These are phyloP conservation scores for Watsonalla binaria DNA, from an alignment of 2,888 invertebrate genomes.

Conservation along the genomic window DNA sequence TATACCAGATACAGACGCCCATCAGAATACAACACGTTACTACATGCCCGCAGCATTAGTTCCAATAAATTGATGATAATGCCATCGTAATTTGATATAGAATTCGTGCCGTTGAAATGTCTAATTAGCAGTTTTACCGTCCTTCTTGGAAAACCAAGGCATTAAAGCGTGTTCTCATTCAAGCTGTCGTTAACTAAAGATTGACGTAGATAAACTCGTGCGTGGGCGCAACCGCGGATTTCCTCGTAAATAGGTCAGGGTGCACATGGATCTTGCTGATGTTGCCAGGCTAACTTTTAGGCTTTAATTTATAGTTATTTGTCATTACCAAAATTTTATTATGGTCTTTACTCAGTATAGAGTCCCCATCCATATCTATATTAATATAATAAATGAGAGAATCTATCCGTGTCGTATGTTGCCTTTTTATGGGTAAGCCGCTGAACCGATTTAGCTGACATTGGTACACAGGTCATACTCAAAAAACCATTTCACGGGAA, in stretches of 20 bases:
- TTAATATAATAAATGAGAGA: too few species aligned
- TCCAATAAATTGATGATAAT: not conserved
- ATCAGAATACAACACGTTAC: not conserved
- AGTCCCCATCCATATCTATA: too few species aligned
- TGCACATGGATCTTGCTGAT: slow-evolving; percentile 34
- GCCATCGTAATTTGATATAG: not conserved
- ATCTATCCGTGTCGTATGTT: too few species aligned
- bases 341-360: not conserved
- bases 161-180: slow-evolving; percentile 31
- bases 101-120: slow-evolving; percentile 13
- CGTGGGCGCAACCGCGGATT: slow-evolving; percentile 64
- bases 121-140: slow-evolving; percentile 21
- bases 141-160: slow-evolving; percentile 35
- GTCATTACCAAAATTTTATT: too few species aligned
- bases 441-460: too few species aligned
- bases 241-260: slow-evolving; percentile 68
- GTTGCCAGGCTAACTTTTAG: slow-evolving; percentile 9
- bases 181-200: slow-evolving; percentile 35
- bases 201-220: slow-evolving; percentile 46
- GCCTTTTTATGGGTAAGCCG: too few species aligned
- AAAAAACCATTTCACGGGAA: too few species aligned
- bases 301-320: too few species aligned
- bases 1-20: not conserved
- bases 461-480: too few species aligned
- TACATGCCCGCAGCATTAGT: not conserved